Base-by-base conservation (phyloP, 2,888 invertebrate genomes). In the Diadegma fenestrale region DNA sequence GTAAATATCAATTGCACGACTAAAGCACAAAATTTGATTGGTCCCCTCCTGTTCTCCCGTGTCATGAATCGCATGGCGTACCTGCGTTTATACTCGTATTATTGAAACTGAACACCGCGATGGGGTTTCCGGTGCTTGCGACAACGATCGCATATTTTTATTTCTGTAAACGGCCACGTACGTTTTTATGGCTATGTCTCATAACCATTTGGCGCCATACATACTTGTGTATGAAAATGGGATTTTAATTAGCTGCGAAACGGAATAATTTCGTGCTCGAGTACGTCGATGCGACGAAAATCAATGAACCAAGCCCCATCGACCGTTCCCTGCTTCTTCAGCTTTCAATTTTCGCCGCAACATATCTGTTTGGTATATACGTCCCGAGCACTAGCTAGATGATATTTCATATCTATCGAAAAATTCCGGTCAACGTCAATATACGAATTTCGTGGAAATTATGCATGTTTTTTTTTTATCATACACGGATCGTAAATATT, bases 1-100 rank as follows among this genome's bases (percentile, higher is more conserved):
- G 45, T 79, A 78, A 79, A 79, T 83, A 73, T 69, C 79, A 83
- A 79, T 83, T 51, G 51, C 68, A 79, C 41, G 79, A 79, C 75
- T 75, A 63, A 79, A 69, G 19, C 43, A 17, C 73, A 33, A 83
- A 83, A 69, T n/a, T n/a, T 79, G 79, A 79, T 83, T 83, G 73
- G 37, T 37, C 7, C 10, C 10, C 0, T 37, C 37, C 51, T 51
- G 14, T 19, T 14, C 30, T 54, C 26, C 17, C 51, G 63, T 79
- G 63, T 69, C 79, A 82, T 79, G 51, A 69, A 37, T 51, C 63
- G 61, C 33, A 69, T 26, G 10, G 45, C 79, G 73, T 69, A 63
- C 58, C 48, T 72, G 45, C 41, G 51, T 83, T 63, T 58, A 37
- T 33, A 54, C 26, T 58, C 54, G 54, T 69, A 75, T 83, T 83